A percentile compares a stretch with the other conserved stretches of the same genome.
These are phyloP conservation scores for Plodia interpunctella DNA, from an alignment of 1,140 invertebrate species.

Conservation along the genomic window DNA sequence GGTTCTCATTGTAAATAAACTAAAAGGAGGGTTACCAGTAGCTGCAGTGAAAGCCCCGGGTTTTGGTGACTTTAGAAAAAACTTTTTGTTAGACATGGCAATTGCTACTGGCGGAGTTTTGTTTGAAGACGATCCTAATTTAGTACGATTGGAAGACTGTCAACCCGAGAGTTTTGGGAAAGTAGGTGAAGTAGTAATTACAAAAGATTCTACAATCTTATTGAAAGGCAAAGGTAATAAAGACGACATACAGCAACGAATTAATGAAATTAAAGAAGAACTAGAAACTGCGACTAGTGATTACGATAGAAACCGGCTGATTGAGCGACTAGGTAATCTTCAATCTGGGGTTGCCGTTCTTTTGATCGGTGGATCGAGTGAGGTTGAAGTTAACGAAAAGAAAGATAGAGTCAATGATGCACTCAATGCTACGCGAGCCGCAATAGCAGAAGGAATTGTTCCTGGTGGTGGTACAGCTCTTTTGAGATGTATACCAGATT, in stretches of 20 bases:
- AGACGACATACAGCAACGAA: slow-evolving; percentile 79
- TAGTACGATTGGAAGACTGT: slow-evolving; percentile 97
- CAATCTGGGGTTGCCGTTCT: slow-evolving; percentile 81
- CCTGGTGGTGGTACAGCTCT: slow-evolving; percentile 54
- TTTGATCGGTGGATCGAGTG: slow-evolving; percentile 40
- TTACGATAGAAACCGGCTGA: slow-evolving; percentile 86
- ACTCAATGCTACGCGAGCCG: slow-evolving; percentile 42
- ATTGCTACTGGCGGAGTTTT: slow-evolving; percentile 97
- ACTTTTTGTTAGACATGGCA: slow-evolving; percentile 96
- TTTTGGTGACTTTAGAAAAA: slow-evolving; percentile 98
- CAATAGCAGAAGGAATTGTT: slow-evolving; percentile 51
- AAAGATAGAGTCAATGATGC: slow-evolving; percentile 56
- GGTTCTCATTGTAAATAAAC: slow-evolving; percentile 85
- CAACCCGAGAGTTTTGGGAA: slow-evolving; percentile 90
- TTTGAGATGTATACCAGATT: slow-evolving; percentile 36
- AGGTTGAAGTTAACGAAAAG: slow-evolving; percentile 49
- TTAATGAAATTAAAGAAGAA: slow-evolving; percentile 82
- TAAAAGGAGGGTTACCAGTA: slow-evolving; percentile 97
- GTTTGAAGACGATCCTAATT: slow-evolving; percentile 96
- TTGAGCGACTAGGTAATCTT: slow-evolving; percentile 85
- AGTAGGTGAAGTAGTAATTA: slow-evolving; percentile 95
- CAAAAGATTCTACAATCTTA: slow-evolving; percentile 85
- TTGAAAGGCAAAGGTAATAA: slow-evolving; percentile 79
- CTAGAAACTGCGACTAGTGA: slow-evolving; percentile 82
- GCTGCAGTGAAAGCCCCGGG: slow-evolving; percentile 98